These are phyloP conservation scores for Drosophila prostipennis DNA, from an alignment of 2,888 invertebrate genomes.

Conservation along the genomic window DNA sequence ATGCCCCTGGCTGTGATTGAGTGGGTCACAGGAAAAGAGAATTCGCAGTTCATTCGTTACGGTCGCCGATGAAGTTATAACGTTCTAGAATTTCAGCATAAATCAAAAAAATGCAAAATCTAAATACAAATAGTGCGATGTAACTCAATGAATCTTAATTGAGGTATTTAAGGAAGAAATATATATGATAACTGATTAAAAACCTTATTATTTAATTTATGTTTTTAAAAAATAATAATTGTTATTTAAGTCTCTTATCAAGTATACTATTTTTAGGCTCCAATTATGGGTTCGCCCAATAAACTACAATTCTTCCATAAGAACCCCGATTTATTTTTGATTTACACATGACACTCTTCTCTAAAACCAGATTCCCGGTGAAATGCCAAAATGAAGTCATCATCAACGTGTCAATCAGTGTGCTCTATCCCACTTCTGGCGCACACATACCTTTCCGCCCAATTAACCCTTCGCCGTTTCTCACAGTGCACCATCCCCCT, in stretches of 20 bases:
- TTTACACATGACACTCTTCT: not conserved
- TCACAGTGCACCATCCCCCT: slow-evolving; percentile 60
- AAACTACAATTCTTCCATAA: not conserved
- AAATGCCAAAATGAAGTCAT: slow-evolving; percentile 72
- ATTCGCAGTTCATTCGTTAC: slow-evolving; percentile 27
- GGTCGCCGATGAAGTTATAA: slow-evolving; percentile 10
- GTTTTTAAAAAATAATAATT: no score
- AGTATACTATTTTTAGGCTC: not conserved
- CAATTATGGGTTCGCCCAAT: not conserved
- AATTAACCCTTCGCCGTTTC: slow-evolving; percentile 70
- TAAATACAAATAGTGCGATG: no score
- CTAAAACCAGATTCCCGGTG: slow-evolving; percentile 55
- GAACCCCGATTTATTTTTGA: slow-evolving; percentile 12
- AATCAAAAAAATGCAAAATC: no score
- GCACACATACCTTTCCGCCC: slow-evolving; percentile 65
- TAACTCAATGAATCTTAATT: no score
- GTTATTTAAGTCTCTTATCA: no score
- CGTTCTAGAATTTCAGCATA: no score
- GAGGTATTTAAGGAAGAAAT: no score
- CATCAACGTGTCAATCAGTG: slow-evolving; percentile 74
- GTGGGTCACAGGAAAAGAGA: slow-evolving; percentile 29
- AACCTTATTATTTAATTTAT: no score
- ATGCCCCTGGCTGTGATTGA: slow-evolving; percentile 8
- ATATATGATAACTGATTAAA: no score
- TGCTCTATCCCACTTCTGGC: slow-evolving; percentile 48